Evolutionary conservation across 2,797 vertebrate species (phyloP).

Genomic region (Scyliorhinus canicula): DNA sequence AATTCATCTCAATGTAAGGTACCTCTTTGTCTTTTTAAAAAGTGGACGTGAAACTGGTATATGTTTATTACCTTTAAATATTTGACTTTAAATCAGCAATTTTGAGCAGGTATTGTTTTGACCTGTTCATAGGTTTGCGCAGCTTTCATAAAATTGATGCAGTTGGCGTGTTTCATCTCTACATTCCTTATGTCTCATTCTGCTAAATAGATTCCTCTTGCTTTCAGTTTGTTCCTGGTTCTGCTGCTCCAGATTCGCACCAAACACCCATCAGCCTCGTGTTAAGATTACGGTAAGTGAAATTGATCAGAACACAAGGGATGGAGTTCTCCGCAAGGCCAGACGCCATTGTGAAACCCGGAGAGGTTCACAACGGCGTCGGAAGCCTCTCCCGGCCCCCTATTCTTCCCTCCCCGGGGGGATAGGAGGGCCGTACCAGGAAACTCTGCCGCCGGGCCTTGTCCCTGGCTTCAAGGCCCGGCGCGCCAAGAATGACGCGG

Average conservation of each 20-base stretch:
- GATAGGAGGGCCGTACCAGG: too few species aligned
- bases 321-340: too few species aligned
- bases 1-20: neutral
- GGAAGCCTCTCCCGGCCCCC: too few species aligned
- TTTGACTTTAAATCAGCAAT: neutral
- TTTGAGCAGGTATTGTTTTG: neutral
- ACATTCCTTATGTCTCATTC: neutral
- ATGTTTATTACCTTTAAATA: neutral
- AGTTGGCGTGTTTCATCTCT: neutral
- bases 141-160: neutral
- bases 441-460: too few species aligned
- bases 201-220: neutral
- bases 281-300: slow-evolving; percentile 83
- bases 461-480: too few species aligned
- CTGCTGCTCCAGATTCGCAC: slow-evolving; percentile 41
- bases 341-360: too few species aligned
- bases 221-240: slow-evolving; percentile 47
- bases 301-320: neutral
- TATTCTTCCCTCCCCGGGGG: too few species aligned
- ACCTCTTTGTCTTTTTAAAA: neutral
- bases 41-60: neutral
- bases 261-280: slow-evolving; percentile 88
- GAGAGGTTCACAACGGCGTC: too few species aligned
- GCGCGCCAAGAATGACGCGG: too few species aligned
- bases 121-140: neutral